Evolutionary conservation across 2,113 vertebrate genomes (phyloP).

Genomic region (Lamprotornis superbus): DNA sequence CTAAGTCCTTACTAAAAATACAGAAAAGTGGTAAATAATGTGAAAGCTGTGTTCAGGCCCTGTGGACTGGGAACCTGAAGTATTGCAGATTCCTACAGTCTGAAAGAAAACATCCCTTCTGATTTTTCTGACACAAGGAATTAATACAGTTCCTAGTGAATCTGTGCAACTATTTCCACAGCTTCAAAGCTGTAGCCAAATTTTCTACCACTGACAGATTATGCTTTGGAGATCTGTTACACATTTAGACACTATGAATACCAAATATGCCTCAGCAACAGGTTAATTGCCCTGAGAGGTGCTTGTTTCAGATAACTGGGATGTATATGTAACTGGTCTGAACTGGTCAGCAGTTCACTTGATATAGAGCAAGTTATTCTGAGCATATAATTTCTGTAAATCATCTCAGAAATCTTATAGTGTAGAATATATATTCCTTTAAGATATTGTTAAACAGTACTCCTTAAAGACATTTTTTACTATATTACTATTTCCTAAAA

Average conservation of each 20-base stretch:
- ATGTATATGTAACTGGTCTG: constrained; percentile 37
- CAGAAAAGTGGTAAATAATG: not conserved
- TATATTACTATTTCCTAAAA: not conserved
- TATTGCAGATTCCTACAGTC: not conserved
- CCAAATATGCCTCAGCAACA: constrained; percentile 53
- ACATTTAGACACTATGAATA: constrained; percentile 27
- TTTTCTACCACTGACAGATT: constrained; percentile 48
- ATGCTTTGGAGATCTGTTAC: constrained; percentile 53
- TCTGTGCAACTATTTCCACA: constrained; percentile 14
- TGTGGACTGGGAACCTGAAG: not conserved
- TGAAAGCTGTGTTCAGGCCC: not conserved
- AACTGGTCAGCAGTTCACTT: constrained; percentile 43
- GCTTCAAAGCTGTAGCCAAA: constrained; percentile 40
- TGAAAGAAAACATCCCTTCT: not conserved
- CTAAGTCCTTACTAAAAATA: not conserved
- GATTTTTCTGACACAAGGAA: not conserved
- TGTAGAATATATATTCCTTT: not conserved
- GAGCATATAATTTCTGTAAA: constrained; percentile 24
- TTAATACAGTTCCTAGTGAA: constrained; percentile 1
- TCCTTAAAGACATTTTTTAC: not conserved
- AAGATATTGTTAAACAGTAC: not conserved
- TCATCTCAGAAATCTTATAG: not conserved
- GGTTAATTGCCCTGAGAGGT: constrained; percentile 41
- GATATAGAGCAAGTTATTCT: not conserved
- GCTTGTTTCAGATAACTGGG: constrained; percentile 28